Percentiles rank a stretch among this genome's conserved stretches.
Conservation (phyloP, 2,888 invertebrate species). For the Apocheima hispidaria region DNA sequence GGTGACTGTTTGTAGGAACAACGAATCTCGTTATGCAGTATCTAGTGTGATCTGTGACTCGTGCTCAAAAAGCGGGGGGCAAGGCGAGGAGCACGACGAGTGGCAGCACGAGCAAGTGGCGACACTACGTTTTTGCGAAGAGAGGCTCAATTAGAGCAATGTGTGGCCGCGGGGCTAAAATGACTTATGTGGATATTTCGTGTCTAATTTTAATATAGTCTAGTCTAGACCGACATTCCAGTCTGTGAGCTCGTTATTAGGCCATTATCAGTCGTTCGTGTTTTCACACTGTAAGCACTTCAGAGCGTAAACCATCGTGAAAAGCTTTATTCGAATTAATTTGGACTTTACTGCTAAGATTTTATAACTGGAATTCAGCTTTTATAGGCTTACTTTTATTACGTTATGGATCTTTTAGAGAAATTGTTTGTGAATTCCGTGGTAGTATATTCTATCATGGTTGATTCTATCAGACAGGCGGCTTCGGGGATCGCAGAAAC, state of each 20-base stretch:
- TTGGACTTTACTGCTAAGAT: slow-evolving; percentile 13
- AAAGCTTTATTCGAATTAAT: slow-evolving; percentile 13
- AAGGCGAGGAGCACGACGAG: too few relatives aligned
- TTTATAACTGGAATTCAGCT: slow-evolving; percentile 8
- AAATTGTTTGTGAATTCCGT: background rate
- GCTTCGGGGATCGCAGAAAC: too few relatives aligned
- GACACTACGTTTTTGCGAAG: too few relatives aligned
- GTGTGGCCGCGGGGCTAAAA: too few relatives aligned
- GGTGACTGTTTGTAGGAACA: too few relatives aligned
- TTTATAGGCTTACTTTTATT: slow-evolving; percentile 2
- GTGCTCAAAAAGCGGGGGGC: too few relatives aligned
- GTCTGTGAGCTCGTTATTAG: slow-evolving; percentile 7
- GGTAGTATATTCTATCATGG: too few relatives aligned
- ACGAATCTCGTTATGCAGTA: too few relatives aligned
- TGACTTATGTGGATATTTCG: background rate
- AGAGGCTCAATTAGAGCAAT: too few relatives aligned
- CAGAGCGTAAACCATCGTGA: background rate
- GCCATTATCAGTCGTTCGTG: slow-evolving; percentile 25
- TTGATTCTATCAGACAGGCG: too few relatives aligned
- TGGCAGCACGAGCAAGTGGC: too few relatives aligned
- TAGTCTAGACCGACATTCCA: slow-evolving; percentile 4
- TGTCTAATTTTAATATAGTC: slow-evolving; percentile 11
- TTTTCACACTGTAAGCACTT: slow-evolving; percentile 20
- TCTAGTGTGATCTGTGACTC: too few relatives aligned
- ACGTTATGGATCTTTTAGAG: slow-evolving; percentile 1